A percentile compares a stretch with the other conserved stretches of the same genome.
phyloP scores from a whole-genome alignment of 2,113 vertebrate species.

The Brevimyrus niger region DNA sequence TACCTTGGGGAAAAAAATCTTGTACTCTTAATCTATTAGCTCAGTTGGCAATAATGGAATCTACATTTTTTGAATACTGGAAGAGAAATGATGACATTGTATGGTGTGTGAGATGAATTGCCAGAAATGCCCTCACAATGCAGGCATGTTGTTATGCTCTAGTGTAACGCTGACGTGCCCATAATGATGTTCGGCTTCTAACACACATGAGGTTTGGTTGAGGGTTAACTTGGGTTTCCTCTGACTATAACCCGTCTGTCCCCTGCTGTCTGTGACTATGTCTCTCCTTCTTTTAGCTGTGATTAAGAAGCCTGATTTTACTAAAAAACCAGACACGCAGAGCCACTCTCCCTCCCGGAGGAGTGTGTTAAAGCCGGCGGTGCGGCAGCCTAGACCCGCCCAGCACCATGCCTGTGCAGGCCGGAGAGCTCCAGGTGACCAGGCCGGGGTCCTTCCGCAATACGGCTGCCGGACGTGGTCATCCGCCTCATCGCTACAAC shows the following conservation, averaged over 20 bases:
- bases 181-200: background rate
- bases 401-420: constrained; percentile 94
- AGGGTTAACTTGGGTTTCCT: background rate
- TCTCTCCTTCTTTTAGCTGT: constrained; percentile 68
- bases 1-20: background rate
- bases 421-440: constrained; percentile 96
- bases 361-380: constrained; percentile 83
- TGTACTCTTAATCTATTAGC: background rate
- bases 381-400: constrained; percentile 86
- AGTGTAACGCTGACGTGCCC: background rate
- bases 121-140: background rate
- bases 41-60: background rate
- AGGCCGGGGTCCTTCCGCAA: constrained; percentile 61
- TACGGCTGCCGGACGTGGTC: constrained; percentile 76
- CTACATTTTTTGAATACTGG: background rate
- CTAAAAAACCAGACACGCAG: constrained; percentile 92
- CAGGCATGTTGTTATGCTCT: background rate
- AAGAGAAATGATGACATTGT: background rate
- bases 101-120: background rate
- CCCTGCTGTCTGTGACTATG: constrained; percentile 20
- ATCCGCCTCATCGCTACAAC: constrained; percentile 57
- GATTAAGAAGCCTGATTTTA: constrained; percentile 93
- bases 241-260: background rate
- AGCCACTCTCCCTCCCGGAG: constrained; percentile 90
- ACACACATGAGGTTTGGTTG: background rate